Conservation (phyloP, 2,888 invertebrate genomes). For the Luperina testacea region DNA sequence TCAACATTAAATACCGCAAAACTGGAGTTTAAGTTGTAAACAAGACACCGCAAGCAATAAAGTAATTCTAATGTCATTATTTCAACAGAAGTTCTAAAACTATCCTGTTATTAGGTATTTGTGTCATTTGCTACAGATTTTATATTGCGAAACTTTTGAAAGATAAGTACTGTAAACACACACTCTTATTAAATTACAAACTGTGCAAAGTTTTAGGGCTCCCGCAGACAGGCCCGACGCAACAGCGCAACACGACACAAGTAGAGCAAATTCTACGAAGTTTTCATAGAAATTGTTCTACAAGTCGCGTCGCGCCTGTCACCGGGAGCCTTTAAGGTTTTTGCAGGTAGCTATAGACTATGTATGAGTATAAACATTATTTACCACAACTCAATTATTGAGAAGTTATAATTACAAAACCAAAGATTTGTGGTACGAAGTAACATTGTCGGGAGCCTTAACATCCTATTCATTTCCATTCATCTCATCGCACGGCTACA, state of each 20-base stretch:
- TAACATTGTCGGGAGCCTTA: neutral
- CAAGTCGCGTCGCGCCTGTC: neutral
- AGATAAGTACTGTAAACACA: neutral
- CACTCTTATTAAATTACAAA: slow-evolving; percentile 12
- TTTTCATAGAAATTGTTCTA: neutral
- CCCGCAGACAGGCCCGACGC: neutral
- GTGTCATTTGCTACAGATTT: neutral
- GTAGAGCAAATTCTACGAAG: neutral
- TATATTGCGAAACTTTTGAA: neutral
- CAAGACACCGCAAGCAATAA: neutral
- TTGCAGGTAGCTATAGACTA: neutral
- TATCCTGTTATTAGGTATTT: neutral
- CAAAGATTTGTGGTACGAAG: neutral
- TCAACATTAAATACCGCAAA: neutral
- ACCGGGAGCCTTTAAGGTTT: neutral
- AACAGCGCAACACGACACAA: neutral
- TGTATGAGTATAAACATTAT: neutral
- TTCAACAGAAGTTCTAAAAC: slow-evolving; percentile 9
- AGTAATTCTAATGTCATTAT: neutral
- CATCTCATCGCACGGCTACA: neutral
- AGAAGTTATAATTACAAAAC: neutral
- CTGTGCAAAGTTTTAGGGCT: neutral
- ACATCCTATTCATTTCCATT: neutral
- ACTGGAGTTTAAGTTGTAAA: neutral
- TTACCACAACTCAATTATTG: neutral